A percentile compares a stretch with the other conserved stretches of the same genome.
phyloP scores from a whole-genome alignment of 2,797 vertebrate genomes.

The Macropodus opercularis region DNA sequence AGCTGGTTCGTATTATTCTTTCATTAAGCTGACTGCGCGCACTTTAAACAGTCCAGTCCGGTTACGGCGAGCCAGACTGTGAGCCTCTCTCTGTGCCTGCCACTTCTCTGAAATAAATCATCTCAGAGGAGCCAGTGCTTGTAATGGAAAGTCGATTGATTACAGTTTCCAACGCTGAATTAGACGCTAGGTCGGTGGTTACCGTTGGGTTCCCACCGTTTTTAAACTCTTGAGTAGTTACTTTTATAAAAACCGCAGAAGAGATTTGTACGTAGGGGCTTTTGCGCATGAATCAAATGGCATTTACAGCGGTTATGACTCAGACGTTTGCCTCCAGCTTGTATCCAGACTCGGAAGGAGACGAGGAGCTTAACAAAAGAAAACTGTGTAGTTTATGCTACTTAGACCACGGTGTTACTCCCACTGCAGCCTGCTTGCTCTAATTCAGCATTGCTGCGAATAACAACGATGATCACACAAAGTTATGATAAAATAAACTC shows the following conservation, averaged over 20 bases:
- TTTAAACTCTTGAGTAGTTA: constrained; percentile 38
- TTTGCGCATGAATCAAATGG: constrained; percentile 67
- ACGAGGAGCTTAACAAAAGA: background rate
- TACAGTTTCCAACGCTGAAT: constrained; percentile 63
- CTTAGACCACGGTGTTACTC: background rate
- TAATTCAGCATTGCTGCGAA: background rate
- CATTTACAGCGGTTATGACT: constrained; percentile 69
- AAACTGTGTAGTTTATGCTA: background rate
- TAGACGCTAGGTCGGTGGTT: constrained; percentile 32
- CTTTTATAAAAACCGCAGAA: constrained; percentile 53
- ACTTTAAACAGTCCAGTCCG: constrained; percentile 62
- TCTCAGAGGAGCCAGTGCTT: constrained; percentile 46
- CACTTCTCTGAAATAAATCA: constrained; percentile 67
- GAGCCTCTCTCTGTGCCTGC: constrained; percentile 44
- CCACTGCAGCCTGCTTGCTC: fast-evolving
- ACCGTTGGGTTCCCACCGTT: constrained; percentile 44
- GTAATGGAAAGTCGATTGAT: constrained; percentile 77
- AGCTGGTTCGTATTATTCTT: constrained; percentile 77
- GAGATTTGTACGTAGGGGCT: constrained; percentile 42
- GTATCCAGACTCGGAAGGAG: constrained; percentile 13
- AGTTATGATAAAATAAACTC: too few relatives aligned
- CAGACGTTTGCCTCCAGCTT: constrained; percentile 61
- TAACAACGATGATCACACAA: too few relatives aligned
- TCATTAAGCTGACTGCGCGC: constrained; percentile 72
- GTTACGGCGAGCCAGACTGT: constrained; percentile 54